phyloP scores from a whole-genome alignment of 64 coral and sea anemone species.

The Orbicella faveolata region DNA sequence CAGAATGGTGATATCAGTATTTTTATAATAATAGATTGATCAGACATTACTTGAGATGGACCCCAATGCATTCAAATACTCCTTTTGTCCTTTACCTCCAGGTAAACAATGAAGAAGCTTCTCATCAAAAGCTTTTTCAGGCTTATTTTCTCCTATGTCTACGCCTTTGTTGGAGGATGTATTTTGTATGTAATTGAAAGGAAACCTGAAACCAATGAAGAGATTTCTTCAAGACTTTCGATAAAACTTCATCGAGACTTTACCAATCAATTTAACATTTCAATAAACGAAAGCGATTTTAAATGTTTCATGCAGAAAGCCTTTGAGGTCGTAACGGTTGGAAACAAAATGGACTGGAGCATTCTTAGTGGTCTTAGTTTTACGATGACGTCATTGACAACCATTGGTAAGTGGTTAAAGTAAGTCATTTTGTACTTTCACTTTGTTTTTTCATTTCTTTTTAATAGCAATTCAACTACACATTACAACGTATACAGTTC shows the following conservation, averaged over 20 bases:
- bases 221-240: background rate
- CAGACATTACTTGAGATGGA: too few species aligned
- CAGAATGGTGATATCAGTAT: too few species aligned
- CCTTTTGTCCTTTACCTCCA: too few species aligned
- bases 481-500: background rate
- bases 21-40: too few species aligned
- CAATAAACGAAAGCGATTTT: constrained; percentile 35
- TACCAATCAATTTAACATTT: constrained; percentile 18
- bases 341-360: constrained; percentile 30
- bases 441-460: background rate
- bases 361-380: constrained; percentile 22
- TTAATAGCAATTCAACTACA: background rate
- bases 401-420: constrained; percentile 19
- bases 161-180: constrained; percentile 28
- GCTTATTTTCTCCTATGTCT: constrained; percentile 1
- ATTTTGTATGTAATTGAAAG: constrained; percentile 31
- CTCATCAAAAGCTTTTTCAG: constrained; percentile 5
- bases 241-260: constrained; percentile 3
- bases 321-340: background rate
- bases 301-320: constrained; percentile 35
- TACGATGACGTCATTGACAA: constrained; percentile 38
- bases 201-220: background rate
- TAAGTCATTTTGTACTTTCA: background rate
- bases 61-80: too few species aligned
- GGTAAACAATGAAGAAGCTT: constrained; percentile 22